Percentiles rank a stretch among this genome's conserved stretches.
These are phyloP conservation scores for Seriola aureovittata DNA, from an alignment of 2,113 vertebrate species.

Conservation along the genomic window DNA sequence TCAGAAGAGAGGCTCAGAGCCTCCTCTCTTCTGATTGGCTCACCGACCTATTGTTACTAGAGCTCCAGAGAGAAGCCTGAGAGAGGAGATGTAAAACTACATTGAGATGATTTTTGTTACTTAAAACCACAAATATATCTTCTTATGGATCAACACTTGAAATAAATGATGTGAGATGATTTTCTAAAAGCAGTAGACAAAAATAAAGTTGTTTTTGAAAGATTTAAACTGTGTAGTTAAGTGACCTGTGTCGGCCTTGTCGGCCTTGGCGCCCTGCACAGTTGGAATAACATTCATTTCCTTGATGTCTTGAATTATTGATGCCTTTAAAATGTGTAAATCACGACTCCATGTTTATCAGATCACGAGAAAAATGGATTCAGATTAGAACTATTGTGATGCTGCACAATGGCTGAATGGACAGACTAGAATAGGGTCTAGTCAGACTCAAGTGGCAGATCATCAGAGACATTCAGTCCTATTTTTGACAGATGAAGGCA, in stretches of 20 bases:
- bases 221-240: conserved; percentile 4
- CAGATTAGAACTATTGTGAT: background rate
- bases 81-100: too few species aligned
- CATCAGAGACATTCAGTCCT: conserved; percentile 34
- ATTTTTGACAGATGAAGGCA: conserved; percentile 39
- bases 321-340: background rate
- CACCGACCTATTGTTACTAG: too few species aligned
- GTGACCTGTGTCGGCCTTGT: background rate
- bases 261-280: background rate
- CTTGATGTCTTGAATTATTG: background rate
- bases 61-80: too few species aligned
- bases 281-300: background rate
- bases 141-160: too few species aligned
- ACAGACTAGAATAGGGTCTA: conserved; percentile 4
- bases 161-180: background rate
- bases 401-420: conserved; percentile 7
- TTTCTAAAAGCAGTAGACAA: background rate
- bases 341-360: conserved; percentile 6
- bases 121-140: too few species aligned
- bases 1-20: too few species aligned
- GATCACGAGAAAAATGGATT: conserved; percentile 24
- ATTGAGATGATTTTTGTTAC: too few species aligned
- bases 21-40: too few species aligned
- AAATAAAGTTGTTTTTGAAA: background rate
- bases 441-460: conserved; percentile 20